Base-by-base conservation (phyloP, 2,888 invertebrate genomes). In the Autographa gamma region DNA sequence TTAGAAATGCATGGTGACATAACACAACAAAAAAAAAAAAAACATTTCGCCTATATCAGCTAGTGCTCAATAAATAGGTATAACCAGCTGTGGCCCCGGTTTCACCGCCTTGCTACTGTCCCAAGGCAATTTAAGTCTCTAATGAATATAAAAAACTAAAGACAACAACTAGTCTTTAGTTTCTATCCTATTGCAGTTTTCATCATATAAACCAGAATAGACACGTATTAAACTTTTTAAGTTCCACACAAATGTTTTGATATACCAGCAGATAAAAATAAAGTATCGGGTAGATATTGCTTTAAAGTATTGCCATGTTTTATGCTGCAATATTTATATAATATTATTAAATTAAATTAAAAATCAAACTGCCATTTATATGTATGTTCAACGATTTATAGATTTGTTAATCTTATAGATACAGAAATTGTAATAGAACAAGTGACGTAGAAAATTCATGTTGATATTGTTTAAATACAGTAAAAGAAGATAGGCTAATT, bases 331-430 rank as follows among this genome's bases (percentile, higher is more conserved):
- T 18, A 38, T 52, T 38, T 60, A 52, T 60, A 25, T n/a, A 16
- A 58, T 58, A 60, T 41, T n/a, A 66, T 19, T 70, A 71, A n/a
- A 63, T 70, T 63, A 62, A 56, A 68, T 66, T 66, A 63, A 18
- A 70, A 62, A 38, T 60, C 41, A 61, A 70, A 73, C 73, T 80
- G 82, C 82, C 80, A 74, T 81, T 66, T 0, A 11, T 60, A 61
- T 43, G 31, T 67, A 65, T 65, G 66, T 71, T 73, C 66, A 63
- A 67, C 64, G 68, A 77, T 60, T 72, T 68, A 67, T 66, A 18
- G 48, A 60, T 25, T 66, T 71, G 19, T 61, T 38, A 67, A 64
- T 38, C n/a, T n/a, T 64, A 60, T 70, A 69, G 6, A 34, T 34
- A 62, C 38, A 54, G 34, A 68, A 66, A 59, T 11, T 9, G 11